Base-by-base conservation (phyloP, 2,113 vertebrate species). In the Amphiprion percula region DNA sequence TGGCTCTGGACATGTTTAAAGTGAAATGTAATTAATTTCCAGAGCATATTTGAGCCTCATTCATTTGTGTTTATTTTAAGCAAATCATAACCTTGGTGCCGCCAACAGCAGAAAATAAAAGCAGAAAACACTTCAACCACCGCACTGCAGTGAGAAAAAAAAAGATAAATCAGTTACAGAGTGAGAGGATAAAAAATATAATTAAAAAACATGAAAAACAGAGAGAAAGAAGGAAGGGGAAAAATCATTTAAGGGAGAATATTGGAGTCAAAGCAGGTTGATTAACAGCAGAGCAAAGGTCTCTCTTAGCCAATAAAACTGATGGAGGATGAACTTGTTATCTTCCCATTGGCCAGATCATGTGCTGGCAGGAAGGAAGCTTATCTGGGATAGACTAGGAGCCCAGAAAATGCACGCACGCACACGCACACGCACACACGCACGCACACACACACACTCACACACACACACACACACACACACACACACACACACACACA, bases 261-360 rank as follows among this genome's bases (percentile, higher is more conserved):
- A 21, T 2, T 2, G 2, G 4, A 26, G 60, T 66, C 23, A 69
- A 33, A 78, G 62, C 19, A 14, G 1, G 9, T 12, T 74, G 23
- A 81, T 79, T 78, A 79, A 61, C 16, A 4, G 21, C 24, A 56
- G 19, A 77, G 55, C 7, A 49, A 73, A 65, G 33, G 41, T 30
- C 30, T 62, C 60, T 52, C 52, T 47, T 26, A 54, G 75, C 78
- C 68, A 80, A 55, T 82, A 64, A 82, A 58, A 82, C 0, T 70
- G 72, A 77, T 66, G 68, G 63, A 83, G 55, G 74, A 28, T 56
- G 52, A 65, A 77, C 49, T 79, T 1, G 37, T 90, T 80, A 87
- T 85, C 81, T 53, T 53, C 37, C 28, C 15, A 50, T 66, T 80
- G 74, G 88, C 74, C 80, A 5, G 54, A 61, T 77, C 56, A 61